A percentile compares a stretch with the other conserved stretches of the same genome.
These are phyloP conservation scores for Nymphalis urticae DNA, from an alignment of 2,888 invertebrate genomes.

Conservation along the genomic window DNA sequence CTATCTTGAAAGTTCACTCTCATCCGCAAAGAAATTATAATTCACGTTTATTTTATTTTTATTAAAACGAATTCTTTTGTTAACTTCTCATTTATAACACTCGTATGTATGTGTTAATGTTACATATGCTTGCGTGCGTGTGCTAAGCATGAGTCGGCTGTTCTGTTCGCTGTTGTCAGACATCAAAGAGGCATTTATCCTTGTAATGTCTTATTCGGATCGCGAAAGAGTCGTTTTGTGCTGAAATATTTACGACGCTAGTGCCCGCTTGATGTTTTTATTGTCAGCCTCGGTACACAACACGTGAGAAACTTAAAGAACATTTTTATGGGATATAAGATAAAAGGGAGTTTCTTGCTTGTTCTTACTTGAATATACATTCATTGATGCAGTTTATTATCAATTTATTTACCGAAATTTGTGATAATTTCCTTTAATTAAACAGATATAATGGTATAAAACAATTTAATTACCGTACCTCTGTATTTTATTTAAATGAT, in stretches of 20 bases:
- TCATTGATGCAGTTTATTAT: conserved; percentile 14
- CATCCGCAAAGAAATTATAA: too few relatives aligned
- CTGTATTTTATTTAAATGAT: too few relatives aligned
- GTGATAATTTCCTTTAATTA: background rate
- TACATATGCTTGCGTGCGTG: background rate
- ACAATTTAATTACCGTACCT: too few relatives aligned
- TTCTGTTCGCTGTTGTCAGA: conserved; percentile 2
- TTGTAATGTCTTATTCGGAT: conserved; percentile 57
- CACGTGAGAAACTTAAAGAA: conserved; percentile 27
- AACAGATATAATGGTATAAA: background rate
- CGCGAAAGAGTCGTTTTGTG: conserved; percentile 51
- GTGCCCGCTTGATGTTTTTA: conserved; percentile 18
- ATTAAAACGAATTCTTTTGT: too few relatives aligned
- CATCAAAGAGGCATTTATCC: conserved; percentile 38
- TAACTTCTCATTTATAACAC: background rate
- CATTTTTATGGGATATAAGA: conserved; percentile 26
- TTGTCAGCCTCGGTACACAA: conserved; percentile 23
- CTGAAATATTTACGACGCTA: conserved; percentile 49
- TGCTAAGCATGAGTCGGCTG: background rate
- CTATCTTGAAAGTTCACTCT: too few relatives aligned
- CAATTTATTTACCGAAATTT: background rate
- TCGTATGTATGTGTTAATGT: background rate
- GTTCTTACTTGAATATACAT: conserved; percentile 16
- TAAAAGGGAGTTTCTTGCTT: conserved; percentile 14
- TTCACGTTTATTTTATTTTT: too few relatives aligned